Evolutionary conservation across 1,140 invertebrate genomes (phyloP), one percentile per base, ranked within the genome.

Genomic region (Drosophila elegans): DNA sequence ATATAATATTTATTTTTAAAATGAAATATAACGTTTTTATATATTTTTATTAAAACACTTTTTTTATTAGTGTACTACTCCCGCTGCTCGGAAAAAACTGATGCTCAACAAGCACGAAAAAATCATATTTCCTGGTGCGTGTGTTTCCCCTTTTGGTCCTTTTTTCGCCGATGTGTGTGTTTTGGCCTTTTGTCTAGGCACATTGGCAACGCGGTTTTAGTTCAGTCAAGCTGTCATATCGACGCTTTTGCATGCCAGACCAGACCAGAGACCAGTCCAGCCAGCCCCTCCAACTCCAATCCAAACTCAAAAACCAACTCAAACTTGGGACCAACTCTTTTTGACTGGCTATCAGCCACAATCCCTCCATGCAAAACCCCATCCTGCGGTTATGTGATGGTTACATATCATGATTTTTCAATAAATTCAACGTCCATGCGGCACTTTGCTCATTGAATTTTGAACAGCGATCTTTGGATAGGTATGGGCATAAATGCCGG

Each of bases 181-280:
- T 72, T 71, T 71, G 66, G 53, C 57, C 77, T 53, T 64, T 76
- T 76, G 64, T 80, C 59, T 76, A 73, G 61, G 62, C 57, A 67
- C 57, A 67, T 38, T 42, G 61, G 76, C 53, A 84, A 74, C 69
- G 83, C 76, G 83, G 73, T 84, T 90, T 80, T 89, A 85, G 85
- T 84, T 90, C 84, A 89, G 80, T 89, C 84, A 89, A 89, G 80
- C 84, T 89, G 84, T 89, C 84, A 89, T 90, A 89, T 90, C 85
- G 84, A 77, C 84, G 82, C 82, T 88, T 83, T 75, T 79, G 75
- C 82, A 86, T 85, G 78, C 74, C 78, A 74, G 73, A 61, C 77
- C 61, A 68, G 73, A 64, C 77, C 61, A 68, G 34, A 16, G 16
- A 3, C 32, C 38, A 21, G 16, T 21, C 16, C 16, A 21, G 16